A percentile compares a stretch with the other conserved stretches of the same genome.
Conservation (phyloP, 2,797 vertebrate species). For the Vespertilio murinus region DNA sequence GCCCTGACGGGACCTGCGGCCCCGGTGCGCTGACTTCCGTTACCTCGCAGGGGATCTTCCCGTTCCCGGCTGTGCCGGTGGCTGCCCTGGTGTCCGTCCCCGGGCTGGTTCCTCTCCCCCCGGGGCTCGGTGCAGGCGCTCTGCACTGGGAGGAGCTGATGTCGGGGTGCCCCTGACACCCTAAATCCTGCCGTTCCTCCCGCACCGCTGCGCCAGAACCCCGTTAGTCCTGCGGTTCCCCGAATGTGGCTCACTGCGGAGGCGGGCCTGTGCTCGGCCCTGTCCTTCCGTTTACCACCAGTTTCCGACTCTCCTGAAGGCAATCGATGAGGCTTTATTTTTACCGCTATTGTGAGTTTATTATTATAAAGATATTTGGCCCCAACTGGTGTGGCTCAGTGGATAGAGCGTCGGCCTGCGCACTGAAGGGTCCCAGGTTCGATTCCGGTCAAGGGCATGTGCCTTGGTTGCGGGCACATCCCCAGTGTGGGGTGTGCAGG, state of each 20-base stretch:
- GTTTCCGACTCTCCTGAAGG: neutral
- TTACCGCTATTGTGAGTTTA: neutral
- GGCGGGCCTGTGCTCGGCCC: neutral
- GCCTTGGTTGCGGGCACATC: no score
- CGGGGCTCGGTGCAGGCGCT: no score
- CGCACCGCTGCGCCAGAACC: neutral
- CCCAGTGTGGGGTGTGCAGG: no score
- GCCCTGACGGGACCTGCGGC: neutral
- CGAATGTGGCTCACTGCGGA: neutral
- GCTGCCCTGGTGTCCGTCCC: neutral
- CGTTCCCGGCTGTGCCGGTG: neutral
- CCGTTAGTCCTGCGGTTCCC: neutral
- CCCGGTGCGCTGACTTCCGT: fast-evolving
- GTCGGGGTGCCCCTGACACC: neutral
- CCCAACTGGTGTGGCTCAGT: no score
- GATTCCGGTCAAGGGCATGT: no score
- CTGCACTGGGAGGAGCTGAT: neutral
- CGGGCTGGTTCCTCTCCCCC: neutral
- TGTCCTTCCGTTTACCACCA: neutral
- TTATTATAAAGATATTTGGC: neutral
- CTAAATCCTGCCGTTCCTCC: neutral
- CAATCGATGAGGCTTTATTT: neutral
- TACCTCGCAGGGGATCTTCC: neutral
- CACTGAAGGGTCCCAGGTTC: no score
- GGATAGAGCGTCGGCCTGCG: no score